phyloP scores from a whole-genome alignment of 2,888 invertebrate species.

The Xestia xanthographa region DNA sequence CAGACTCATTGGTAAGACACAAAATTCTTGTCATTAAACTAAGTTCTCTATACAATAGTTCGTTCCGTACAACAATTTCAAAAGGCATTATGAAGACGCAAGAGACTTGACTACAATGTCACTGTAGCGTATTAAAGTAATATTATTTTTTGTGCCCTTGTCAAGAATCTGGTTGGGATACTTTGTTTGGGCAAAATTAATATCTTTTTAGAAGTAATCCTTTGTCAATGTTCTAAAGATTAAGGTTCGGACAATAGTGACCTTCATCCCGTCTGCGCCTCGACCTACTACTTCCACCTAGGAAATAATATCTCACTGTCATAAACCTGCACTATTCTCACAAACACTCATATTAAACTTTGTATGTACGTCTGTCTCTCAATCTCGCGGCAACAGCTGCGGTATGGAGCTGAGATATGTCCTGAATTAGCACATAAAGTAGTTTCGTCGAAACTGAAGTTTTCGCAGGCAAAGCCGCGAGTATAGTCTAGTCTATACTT shows the following conservation, averaged over 20 bases:
- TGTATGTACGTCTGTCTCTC: constrained; percentile 21
- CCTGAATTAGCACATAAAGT: constrained; percentile 49
- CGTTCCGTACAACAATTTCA: background rate
- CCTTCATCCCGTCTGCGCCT: background rate
- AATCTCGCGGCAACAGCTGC: constrained; percentile 29
- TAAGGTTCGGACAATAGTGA: background rate
- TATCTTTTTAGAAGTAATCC: background rate
- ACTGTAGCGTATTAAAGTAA: background rate
- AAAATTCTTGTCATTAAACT: background rate
- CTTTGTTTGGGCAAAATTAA: background rate
- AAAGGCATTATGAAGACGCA: background rate
- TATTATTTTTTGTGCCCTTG: background rate
- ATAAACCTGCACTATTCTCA: background rate
- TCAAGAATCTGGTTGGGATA: background rate
- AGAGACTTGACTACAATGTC: background rate
- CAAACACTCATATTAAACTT: constrained; percentile 19
- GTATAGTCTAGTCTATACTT: background rate
- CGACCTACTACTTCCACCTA: background rate
- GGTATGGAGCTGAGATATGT: constrained; percentile 3
- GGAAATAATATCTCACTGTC: background rate
- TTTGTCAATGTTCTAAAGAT: background rate
- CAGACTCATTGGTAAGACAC: background rate
- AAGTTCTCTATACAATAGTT: background rate
- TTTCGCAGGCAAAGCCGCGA: background rate
- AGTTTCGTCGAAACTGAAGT: constrained; percentile 22